These are phyloP conservation scores for Dasysyrphus tricinctus DNA, from an alignment of 2,888 invertebrate genomes.

Conservation along the genomic window DNA sequence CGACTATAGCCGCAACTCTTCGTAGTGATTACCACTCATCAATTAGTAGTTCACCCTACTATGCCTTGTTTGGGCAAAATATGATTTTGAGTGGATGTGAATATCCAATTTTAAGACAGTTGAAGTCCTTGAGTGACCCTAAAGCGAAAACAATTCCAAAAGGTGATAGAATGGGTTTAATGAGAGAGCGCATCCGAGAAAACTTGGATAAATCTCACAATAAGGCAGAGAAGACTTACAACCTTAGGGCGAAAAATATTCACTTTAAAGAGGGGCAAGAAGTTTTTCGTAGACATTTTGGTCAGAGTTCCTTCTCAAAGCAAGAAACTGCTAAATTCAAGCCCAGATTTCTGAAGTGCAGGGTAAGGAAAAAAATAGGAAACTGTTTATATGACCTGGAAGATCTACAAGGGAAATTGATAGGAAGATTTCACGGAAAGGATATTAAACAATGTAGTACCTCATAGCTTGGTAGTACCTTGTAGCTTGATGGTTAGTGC, in stretches of 20 bases:
- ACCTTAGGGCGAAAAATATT: background rate
- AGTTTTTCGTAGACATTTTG: background rate
- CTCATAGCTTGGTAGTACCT: background rate
- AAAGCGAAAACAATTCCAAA: background rate
- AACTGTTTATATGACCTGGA: constrained; percentile 12
- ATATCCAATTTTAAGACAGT: no score
- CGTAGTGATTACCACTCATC: constrained; percentile 18
- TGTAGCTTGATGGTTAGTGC: no score
- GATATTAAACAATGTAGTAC: background rate
- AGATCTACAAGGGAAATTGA: constrained; percentile 6
- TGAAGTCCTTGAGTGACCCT: background rate
- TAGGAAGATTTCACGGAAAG: constrained; percentile 15
- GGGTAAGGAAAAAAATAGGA: background rate
- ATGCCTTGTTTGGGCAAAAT: no score
- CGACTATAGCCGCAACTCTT: background rate
- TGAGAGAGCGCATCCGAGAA: background rate
- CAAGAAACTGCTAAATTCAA: constrained; percentile 5
- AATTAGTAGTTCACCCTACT: background rate
- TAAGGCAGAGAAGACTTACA: background rate
- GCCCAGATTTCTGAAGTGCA: constrained; percentile 12
- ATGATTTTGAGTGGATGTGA: no score
- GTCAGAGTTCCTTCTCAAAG: background rate
- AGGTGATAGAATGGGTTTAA: background rate
- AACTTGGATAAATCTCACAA: constrained; percentile 1
- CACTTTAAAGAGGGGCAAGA: background rate